A percentile compares a stretch with the other conserved stretches of the same genome.
These are phyloP conservation scores for Brachystomella parvula DNA, from an alignment of 1,140 invertebrate genomes.

Conservation along the genomic window DNA sequence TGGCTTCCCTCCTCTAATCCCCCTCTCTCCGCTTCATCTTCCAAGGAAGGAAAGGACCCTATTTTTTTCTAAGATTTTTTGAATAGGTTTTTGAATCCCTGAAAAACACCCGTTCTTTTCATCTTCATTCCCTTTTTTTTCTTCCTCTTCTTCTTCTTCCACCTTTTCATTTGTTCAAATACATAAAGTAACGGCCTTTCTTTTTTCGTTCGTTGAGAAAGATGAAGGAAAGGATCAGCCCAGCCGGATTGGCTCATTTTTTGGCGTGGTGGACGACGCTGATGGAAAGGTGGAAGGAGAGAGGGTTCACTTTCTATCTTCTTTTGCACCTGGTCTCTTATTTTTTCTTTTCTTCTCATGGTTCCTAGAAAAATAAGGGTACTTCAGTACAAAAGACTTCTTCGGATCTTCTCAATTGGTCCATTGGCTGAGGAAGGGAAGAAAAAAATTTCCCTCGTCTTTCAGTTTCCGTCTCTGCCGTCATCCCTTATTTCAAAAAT, in stretches of 20 bases:
- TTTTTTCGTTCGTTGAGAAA: no score
- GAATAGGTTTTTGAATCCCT: not conserved
- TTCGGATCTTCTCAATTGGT: not conserved
- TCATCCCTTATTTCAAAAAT: not conserved
- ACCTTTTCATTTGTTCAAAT: slow-evolving; percentile 6
- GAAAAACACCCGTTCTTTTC: not conserved
- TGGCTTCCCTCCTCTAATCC: no score
- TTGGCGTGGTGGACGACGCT: not conserved
- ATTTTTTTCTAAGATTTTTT: not conserved
- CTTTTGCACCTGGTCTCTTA: not conserved
- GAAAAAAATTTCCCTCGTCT: not conserved
- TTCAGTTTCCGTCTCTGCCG: not conserved
- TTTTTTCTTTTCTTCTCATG: not conserved
- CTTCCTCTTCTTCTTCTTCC: not conserved
- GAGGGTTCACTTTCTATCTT: not conserved
- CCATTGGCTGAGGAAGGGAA: slow-evolving; percentile 5
- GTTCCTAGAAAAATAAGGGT: slow-evolving; percentile 4
- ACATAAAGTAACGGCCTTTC: slow-evolving; percentile 7
- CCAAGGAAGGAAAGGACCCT: not conserved
- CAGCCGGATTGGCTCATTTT: not conserved
- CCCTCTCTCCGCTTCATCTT: not conserved
- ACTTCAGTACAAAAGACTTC: not conserved
- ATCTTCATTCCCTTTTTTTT: not conserved
- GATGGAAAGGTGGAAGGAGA: not conserved
- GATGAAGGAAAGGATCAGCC: no score